Percentiles rank a stretch among this genome's conserved stretches.
Evolutionary conservation across 2,888 invertebrate species (phyloP).

Genomic region (Syritta pipiens): DNA sequence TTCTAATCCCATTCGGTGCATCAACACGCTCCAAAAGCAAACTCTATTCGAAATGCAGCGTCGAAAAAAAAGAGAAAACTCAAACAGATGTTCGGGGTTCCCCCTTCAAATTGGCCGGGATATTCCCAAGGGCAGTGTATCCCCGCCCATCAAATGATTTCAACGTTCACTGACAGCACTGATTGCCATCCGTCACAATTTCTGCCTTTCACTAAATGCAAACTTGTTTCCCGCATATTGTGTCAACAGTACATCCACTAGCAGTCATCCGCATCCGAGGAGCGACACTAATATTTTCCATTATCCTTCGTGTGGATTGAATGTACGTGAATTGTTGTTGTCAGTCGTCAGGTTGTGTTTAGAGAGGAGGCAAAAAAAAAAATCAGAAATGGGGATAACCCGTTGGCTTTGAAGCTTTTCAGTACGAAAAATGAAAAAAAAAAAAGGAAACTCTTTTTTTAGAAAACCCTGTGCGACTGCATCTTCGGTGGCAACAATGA

Average conservation of each 20-base stretch:
- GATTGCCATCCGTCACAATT: conserved; percentile 59
- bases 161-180: conserved; percentile 53
- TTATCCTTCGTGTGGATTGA: conserved; percentile 56
- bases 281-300: conserved; percentile 62
- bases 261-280: conserved; percentile 46
- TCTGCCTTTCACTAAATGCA: conserved; percentile 30
- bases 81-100: too few species aligned
- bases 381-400: conserved; percentile 8
- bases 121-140: conserved; percentile 37
- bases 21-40: too few species aligned
- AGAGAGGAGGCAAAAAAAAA: conserved; percentile 3
- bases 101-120: conserved; percentile 41
- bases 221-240: conserved; percentile 50
- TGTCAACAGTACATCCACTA: conserved; percentile 54
- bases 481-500: conserved; percentile 48
- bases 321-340: conserved; percentile 48
- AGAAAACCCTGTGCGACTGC: conserved; percentile 34
- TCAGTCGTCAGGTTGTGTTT: conserved; percentile 46
- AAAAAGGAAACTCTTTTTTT: neutral
- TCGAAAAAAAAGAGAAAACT: too few species aligned
- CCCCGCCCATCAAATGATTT: conserved; percentile 33
- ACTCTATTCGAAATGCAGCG: too few species aligned
- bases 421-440: conserved; percentile 5
- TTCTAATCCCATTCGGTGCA: too few species aligned
- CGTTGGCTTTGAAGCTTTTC: conserved; percentile 31